Percentiles rank a stretch among this genome's conserved stretches.
phyloP scores from a whole-genome alignment of 2,888 invertebrate genomes.

The Rhorus exstirpatorius region DNA sequence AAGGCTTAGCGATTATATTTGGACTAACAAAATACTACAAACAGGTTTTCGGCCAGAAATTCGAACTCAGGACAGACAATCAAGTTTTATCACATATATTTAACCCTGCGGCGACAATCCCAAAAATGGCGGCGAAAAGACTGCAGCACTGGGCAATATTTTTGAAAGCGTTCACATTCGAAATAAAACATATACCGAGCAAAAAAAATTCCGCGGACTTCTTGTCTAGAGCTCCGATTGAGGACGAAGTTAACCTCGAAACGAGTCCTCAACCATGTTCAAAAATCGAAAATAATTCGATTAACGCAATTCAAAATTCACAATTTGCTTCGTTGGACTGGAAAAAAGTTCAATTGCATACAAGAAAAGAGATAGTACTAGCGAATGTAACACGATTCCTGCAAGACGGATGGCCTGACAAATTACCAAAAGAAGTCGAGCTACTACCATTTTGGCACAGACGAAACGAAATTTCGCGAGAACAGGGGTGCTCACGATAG shows the following conservation, averaged over 20 bases:
- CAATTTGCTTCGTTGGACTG: slow-evolving; percentile 23
- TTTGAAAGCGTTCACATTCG: slow-evolving; percentile 10
- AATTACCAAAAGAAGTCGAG: not conserved
- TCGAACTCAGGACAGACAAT: slow-evolving; percentile 24
- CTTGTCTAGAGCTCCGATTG: slow-evolving; percentile 59
- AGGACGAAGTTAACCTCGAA: slow-evolving; percentile 45
- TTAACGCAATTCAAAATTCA: slow-evolving; percentile 10
- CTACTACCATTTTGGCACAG: slow-evolving; percentile 7
- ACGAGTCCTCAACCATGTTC: slow-evolving; percentile 9
- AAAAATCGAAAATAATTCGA: slow-evolving; percentile 10
- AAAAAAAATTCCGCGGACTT: slow-evolving; percentile 23
- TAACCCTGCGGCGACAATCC: slow-evolving; percentile 2
- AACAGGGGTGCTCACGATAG: slow-evolving; percentile 8
- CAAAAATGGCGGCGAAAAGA: slow-evolving; percentile 7
- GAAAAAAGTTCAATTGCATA: slow-evolving; percentile 2
- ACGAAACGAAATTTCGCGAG: slow-evolving; percentile 14
- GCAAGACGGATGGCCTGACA: slow-evolving; percentile 14
- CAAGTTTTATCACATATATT: slow-evolving; percentile 21
- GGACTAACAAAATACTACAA: slow-evolving; percentile 24
- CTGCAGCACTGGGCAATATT: slow-evolving; percentile 26
- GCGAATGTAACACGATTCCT: not conserved
- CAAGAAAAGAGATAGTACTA: slow-evolving; percentile 9
- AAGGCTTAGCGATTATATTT: slow-evolving; percentile 21
- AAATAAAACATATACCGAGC: slow-evolving; percentile 30
- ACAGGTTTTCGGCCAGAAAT: slow-evolving; percentile 19